Conservation (phyloP, 2,113 vertebrate genomes). For the Cacatua alba region DNA sequence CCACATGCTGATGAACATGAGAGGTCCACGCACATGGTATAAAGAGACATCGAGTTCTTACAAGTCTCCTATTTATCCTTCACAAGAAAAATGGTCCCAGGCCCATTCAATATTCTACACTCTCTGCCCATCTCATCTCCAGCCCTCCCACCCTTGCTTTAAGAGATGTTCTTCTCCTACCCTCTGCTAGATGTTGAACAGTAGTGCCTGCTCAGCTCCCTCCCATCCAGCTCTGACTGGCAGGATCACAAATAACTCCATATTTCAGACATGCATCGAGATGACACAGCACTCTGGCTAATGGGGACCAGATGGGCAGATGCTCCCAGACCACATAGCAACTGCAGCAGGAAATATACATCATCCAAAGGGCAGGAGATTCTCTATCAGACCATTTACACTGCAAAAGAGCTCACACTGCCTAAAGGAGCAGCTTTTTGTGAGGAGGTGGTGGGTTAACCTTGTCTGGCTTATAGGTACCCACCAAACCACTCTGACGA, state of each 20-base stretch:
- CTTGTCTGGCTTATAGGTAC: background rate
- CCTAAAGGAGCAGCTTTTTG: background rate
- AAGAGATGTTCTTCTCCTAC: background rate
- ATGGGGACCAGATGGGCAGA: background rate
- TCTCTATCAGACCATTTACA: background rate
- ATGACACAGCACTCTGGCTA: background rate
- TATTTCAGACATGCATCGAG: background rate
- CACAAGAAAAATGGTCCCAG: background rate
- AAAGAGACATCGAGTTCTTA: background rate
- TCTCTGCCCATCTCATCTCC: background rate
- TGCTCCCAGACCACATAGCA: background rate
- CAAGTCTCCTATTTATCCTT: background rate
- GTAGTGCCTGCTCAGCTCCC: background rate
- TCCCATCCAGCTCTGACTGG: background rate
- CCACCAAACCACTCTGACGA: background rate
- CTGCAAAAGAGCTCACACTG: background rate
- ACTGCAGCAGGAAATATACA: background rate
- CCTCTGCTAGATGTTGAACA: background rate
- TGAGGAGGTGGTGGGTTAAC: background rate
- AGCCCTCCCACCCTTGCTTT: background rate
- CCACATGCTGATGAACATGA: background rate
- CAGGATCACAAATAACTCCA: fast-evolving
- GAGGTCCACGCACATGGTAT: fast-evolving
- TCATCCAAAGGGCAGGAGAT: background rate
- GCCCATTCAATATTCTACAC: background rate